Evolutionary conservation across 2,113 vertebrate genomes (phyloP), one percentile per base, ranked within the genome.

Genomic region (Mugil cephalus): DNA sequence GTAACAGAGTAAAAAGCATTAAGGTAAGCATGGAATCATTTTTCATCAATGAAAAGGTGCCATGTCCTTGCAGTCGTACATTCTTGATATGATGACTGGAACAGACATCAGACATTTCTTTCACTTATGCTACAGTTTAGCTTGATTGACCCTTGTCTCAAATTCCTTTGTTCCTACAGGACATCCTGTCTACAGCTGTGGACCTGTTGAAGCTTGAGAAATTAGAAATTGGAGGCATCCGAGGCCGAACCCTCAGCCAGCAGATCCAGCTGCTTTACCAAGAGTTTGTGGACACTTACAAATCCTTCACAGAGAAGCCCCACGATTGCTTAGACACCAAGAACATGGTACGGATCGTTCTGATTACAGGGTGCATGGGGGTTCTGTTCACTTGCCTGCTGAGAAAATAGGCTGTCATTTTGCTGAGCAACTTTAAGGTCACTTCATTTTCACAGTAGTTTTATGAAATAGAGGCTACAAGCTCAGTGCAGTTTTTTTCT

Each of bases 141-240:
- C 19, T 40, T 58, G 34, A 35, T 14, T 40, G 11, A 6, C 21
- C 24, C 17, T 9, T 1, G 15, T 24, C n/a, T 40, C 17, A 9
- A 6, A 4, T 40, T 47, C 42, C 13, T 34, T 1, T 55, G 4
- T 58, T n/a, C 17, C 11, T 21, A 3, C n/a, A 99, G 98, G 90
- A 89, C 24, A 75, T 97, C 66, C 89, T 99, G 83, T 56, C 85
- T 70, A 96, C 95, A 0, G 91, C 89, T 7, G 74, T 96, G 84
- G 96, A 98, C 67, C 92, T 99, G 79, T 74, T 93, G 40, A 95
- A 96, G 86, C 90, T 99, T 75, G 95, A 94, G 74, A 99, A 96
- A 82, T 34, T 99, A 0, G 96, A 96, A 79, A 94, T 99, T 36
- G 96, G 96, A 0, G 97, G 97, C 0, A 40, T 95, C 47, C 89